phyloP scores from a whole-genome alignment of 2,113 vertebrate species.

The Elaphurus davidianus region DNA sequence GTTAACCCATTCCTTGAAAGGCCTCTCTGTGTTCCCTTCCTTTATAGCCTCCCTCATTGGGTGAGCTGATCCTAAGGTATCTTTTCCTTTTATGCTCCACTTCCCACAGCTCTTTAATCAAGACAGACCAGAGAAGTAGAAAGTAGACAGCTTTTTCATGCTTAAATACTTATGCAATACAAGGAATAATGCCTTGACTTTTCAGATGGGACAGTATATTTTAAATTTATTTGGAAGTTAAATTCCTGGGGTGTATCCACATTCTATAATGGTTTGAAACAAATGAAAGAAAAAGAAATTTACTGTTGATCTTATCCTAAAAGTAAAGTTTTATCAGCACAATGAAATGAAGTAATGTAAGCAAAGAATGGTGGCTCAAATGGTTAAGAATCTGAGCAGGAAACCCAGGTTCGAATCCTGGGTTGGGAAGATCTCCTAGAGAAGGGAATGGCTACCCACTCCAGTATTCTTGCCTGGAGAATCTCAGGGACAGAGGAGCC shows the following conservation, averaged over 20 bases:
- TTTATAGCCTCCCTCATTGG: background rate
- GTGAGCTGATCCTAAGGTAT: background rate
- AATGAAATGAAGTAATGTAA: background rate
- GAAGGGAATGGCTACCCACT: background rate
- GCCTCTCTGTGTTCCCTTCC: background rate
- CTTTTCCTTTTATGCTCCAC: background rate
- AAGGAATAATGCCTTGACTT: background rate
- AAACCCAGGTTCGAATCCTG: background rate
- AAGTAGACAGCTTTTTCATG: background rate
- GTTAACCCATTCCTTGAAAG: background rate
- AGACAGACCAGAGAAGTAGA: background rate
- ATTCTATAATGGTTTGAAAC: background rate
- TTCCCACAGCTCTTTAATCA: background rate
- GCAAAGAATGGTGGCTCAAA: background rate
- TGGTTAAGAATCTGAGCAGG: background rate
- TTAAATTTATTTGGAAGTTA: conserved; percentile 50
- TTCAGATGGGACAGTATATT: background rate
- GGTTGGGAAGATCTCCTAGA: background rate
- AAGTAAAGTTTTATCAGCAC: conserved; percentile 59
- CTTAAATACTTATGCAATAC: background rate
- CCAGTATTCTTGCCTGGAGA: background rate
- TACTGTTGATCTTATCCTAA: conserved; percentile 74
- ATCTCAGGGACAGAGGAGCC: background rate
- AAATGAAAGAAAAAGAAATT: conserved; percentile 58
- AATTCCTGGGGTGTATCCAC: conserved; percentile 58